Conservation (phyloP, 2,888 invertebrate genomes). For the Alviniconcha strummeri region DNA sequence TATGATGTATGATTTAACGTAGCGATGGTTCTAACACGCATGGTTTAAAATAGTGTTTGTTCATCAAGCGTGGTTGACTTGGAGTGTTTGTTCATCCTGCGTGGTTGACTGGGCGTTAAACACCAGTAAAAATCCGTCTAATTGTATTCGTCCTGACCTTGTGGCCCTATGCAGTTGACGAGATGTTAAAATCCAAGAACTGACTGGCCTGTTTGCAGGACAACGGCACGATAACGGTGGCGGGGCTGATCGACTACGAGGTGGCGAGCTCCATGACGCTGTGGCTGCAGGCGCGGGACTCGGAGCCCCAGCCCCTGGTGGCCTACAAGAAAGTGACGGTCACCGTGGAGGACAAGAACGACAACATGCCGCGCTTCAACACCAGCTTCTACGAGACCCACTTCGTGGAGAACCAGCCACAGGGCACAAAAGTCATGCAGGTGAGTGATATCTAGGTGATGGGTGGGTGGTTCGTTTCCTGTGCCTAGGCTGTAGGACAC, state of each 20-base stretch:
- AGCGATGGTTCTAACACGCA: too few species aligned
- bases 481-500: not conserved
- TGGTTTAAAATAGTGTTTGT: too few species aligned
- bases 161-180: too few species aligned
- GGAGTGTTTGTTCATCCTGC: too few species aligned
- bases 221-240: slow-evolving; percentile 54
- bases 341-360: slow-evolving; percentile 94
- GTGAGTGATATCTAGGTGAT: slow-evolving; percentile 10
- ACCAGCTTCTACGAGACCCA: slow-evolving; percentile 87
- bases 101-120: too few species aligned
- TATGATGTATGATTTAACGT: too few species aligned
- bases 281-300: slow-evolving; percentile 64
- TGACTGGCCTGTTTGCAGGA: not conserved
- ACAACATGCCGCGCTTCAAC: slow-evolving; percentile 88
- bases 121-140: too few species aligned
- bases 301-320: slow-evolving; percentile 75
- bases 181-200: too few species aligned
- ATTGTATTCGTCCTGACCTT: too few species aligned
- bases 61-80: too few species aligned
- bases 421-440: slow-evolving; percentile 67
- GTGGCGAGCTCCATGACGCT: slow-evolving; percentile 36
- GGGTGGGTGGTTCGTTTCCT: not conserved
- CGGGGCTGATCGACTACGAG: slow-evolving; percentile 60
- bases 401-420: slow-evolving; percentile 79
- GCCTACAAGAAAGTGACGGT: slow-evolving; percentile 78